A percentile compares a stretch with the other conserved stretches of the same genome.
These are phyloP conservation scores for Latrodectus hesperus DNA, from an alignment of 2,888 invertebrate species.

Conservation along the genomic window DNA sequence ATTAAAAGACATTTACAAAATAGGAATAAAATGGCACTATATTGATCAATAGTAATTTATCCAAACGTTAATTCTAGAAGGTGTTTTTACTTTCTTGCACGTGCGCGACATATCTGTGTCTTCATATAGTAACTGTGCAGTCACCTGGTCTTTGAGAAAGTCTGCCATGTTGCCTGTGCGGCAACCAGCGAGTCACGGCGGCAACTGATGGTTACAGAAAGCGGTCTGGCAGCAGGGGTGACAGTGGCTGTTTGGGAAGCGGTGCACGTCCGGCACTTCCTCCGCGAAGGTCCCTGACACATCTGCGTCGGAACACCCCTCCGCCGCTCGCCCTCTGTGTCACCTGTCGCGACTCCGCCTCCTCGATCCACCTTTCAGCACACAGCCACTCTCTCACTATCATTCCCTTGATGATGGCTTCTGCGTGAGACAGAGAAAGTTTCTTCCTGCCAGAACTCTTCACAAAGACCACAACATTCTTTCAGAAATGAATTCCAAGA, in stretches of 20 bases:
- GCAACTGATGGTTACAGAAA: not conserved
- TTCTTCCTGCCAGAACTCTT: not conserved
- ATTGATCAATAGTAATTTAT: too few species aligned
- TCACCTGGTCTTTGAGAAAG: not conserved
- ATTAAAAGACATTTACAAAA: too few species aligned
- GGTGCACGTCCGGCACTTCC: slow-evolving; percentile 63
- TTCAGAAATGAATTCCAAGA: too few species aligned
- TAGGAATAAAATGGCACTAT: too few species aligned
- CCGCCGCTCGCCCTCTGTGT: slow-evolving; percentile 21
- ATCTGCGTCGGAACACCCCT: slow-evolving; percentile 29
- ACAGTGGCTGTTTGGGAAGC: slow-evolving; percentile 37
- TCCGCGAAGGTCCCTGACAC: slow-evolving; percentile 51
- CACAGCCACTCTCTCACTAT: not conserved
- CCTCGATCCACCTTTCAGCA: not conserved
- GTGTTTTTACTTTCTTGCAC: not conserved
- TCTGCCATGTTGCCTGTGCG: too few species aligned
- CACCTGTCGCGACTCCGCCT: slow-evolving; percentile 31
- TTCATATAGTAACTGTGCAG: not conserved
- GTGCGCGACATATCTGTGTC: not conserved
- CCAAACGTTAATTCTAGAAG: not conserved
- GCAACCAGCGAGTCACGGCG: too few species aligned
- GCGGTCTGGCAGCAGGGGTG: slow-evolving; percentile 13
- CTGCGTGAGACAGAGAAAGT: not conserved
- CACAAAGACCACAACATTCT: not conserved
- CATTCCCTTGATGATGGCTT: too few species aligned